phyloP scores from a whole-genome alignment of 2,797 vertebrate genomes.

The Sebastes steindachneri region DNA sequence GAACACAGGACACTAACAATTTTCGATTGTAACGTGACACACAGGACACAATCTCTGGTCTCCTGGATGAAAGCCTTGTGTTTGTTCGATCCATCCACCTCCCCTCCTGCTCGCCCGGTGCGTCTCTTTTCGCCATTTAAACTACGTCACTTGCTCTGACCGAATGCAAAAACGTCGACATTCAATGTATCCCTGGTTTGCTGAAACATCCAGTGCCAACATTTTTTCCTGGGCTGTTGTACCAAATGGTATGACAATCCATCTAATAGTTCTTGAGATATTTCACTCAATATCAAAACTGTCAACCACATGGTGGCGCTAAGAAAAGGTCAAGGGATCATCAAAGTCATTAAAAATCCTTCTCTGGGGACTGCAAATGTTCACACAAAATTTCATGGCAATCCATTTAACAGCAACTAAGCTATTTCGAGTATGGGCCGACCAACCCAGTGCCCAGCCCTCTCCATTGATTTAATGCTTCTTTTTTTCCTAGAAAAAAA shows the following conservation, averaged over 20 bases:
- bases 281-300: background rate
- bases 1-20: too few relatives aligned
- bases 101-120: too few relatives aligned
- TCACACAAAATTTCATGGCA: background rate
- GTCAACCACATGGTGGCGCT: background rate
- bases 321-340: background rate
- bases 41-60: too few relatives aligned
- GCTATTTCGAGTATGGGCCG: background rate
- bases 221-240: background rate
- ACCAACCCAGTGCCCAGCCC: background rate
- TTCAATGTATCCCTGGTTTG: too few relatives aligned
- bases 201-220: too few relatives aligned
- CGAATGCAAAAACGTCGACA: too few relatives aligned
- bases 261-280: background rate
- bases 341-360: background rate
- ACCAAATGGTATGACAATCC: background rate
- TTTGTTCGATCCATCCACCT: too few relatives aligned
- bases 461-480: slow-evolving; percentile 24
- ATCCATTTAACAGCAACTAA: background rate
- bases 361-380: background rate
- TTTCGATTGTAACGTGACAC: accelerated
- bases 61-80: too few relatives aligned
- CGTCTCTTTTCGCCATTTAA: too few relatives aligned
- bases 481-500: slow-evolving; percentile 31
- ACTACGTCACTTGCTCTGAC: too few relatives aligned